phyloP scores from a whole-genome alignment of 2,888 invertebrate species.

The Eupithecia tripunctaria region DNA sequence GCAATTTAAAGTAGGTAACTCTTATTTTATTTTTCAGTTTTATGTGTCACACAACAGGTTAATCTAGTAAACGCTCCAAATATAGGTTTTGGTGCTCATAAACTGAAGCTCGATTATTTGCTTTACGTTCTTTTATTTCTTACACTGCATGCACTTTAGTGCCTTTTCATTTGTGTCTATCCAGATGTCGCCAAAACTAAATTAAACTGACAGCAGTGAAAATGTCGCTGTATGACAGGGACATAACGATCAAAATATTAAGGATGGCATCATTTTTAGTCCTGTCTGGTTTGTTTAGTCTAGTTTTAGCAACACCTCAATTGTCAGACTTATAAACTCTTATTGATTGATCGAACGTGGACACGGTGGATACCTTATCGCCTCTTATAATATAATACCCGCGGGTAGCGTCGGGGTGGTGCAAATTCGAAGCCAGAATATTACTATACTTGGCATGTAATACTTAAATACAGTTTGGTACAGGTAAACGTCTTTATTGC shows the following conservation, averaged over 20 bases:
- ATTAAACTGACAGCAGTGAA: no score
- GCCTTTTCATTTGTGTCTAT: no score
- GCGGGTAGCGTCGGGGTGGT: not conserved
- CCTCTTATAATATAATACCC: not conserved
- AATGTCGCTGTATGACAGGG: no score
- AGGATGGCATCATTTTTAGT: no score
- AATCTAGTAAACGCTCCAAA: constrained; percentile 19
- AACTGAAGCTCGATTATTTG: not conserved
- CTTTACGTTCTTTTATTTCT: not conserved
- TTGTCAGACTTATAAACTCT: not conserved
- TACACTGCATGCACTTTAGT: not conserved
- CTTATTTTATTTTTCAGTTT: not conserved
- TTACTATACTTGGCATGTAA: no score
- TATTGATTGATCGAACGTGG: not conserved
- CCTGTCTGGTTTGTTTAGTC: no score
- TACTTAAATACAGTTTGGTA: not conserved
- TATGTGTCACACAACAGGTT: constrained; percentile 12
- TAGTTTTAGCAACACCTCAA: no score
- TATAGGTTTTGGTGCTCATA: constrained; percentile 17
- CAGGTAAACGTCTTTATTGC: not conserved
- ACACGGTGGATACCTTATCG: not conserved
- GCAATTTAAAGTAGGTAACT: not conserved
- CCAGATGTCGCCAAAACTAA: no score
- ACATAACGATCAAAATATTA: no score
- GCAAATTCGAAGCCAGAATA: not conserved